phyloP scores from a whole-genome alignment of 2,113 vertebrate genomes.

The Rhea americana region DNA sequence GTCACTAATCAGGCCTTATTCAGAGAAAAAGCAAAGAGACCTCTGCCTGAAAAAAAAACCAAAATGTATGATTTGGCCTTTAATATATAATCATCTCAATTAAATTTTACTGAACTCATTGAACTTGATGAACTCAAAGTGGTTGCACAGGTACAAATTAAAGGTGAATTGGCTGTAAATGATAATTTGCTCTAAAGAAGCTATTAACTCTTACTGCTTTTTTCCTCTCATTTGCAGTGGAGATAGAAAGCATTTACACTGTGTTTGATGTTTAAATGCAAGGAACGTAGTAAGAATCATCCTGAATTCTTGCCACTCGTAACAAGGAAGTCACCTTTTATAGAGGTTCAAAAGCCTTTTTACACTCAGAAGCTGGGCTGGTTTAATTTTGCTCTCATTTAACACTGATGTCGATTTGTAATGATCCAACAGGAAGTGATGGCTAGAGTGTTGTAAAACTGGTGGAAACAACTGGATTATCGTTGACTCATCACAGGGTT shows the following conservation, averaged over 20 bases:
- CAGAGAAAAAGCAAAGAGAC: not conserved
- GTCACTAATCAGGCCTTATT: conserved; percentile 22
- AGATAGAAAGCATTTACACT: not conserved
- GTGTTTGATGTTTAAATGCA: conserved; percentile 25
- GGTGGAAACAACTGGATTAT: conserved; percentile 60
- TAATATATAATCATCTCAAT: not conserved
- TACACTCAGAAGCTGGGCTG: not conserved
- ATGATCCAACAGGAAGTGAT: not conserved
- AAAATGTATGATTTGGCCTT: not conserved
- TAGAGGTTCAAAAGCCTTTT: not conserved
- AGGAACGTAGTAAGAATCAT: not conserved
- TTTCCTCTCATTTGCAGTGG: not conserved
- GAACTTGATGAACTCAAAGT: conserved; percentile 18
- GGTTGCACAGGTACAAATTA: not conserved
- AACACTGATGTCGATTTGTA: not conserved
- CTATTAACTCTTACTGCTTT: not conserved
- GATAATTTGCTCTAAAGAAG: conserved; percentile 1
- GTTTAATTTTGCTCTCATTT: conserved; percentile 38
- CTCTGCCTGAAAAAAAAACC: not conserved
- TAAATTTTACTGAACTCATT: conserved; percentile 1
- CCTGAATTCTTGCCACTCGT: not conserved
- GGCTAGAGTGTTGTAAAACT: conserved; percentile 46
- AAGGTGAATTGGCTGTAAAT: not conserved
- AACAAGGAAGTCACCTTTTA: conserved; percentile 18
- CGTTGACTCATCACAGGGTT: conserved; percentile 38